Evolutionary conservation across 2,113 vertebrate species (phyloP), one percentile per base, ranked within the genome.

Genomic region (Copsychus sechellarum): DNA sequence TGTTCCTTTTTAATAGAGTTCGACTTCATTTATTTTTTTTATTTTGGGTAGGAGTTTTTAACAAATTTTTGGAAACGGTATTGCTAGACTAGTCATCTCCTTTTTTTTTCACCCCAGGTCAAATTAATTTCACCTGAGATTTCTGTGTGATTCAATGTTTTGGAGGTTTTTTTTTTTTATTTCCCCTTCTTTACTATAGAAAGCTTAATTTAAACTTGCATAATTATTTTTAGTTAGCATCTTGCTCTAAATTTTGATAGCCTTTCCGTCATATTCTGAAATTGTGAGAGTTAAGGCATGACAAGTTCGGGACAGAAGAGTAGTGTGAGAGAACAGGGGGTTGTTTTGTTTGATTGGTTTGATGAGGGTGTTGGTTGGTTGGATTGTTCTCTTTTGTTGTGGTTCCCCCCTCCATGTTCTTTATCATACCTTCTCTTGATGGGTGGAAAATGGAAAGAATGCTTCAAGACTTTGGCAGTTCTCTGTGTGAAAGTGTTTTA

Each of bases 21-120:
- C 0, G 0, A 11, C 21, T 81, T 81, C 0, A 3, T 76, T 76
- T 62, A 2, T 24, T 43, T 90, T 56, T 61, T 61, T 80, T 3
- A 38, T 11, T 67, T 79, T 81, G 11, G 14, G 23, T 17, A 29
- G 47, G 14, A 33, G 20, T 51, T 92, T 81, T 71, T 33, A 40
- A 21, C 12, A 57, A 61, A 33, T 56, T 87, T 91, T 74, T 79
- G 4, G 64, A 3, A 73, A 50, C 34, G 18, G 6, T 62, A 18
- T 40, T 71, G 11, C 21, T 67, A 6, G 7, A 42, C 8, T 31
- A 5, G 10, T 56, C 14, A 10, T 82, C 9, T 50, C 19, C 5
- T 45, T 26, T 43, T 43, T 48, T 36, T 42, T 48, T 19, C 11
- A 53, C 9, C 1, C 14, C 2, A 2, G 9, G 14, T 50, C 25